Evolutionary conservation across 2,113 vertebrate genomes (phyloP), one percentile per base, ranked within the genome.

Genomic region (Pygoscelis antarcticus): DNA sequence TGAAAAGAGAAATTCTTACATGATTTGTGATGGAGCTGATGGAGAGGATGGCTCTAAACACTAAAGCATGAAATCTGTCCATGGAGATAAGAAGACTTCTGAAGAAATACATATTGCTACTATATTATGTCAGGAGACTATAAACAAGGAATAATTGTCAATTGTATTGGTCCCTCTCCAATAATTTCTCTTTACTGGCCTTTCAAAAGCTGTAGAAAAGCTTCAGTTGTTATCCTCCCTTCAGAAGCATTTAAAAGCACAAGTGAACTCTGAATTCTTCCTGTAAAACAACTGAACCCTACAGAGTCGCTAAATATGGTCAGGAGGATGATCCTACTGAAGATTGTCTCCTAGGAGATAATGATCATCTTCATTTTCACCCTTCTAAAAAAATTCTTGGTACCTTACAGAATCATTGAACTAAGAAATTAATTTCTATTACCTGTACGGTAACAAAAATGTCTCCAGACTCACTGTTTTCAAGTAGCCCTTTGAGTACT

Each of bases 311-410:
- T 76, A 60, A 82, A 30, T 36, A 6, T 15, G 19, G 90, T 79
- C 62, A 80, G 49, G 36, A 71, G 32, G 44, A 47, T 83, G 75
- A 78, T 76, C 42, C 44, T 60, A 7, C 7, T n/a, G 66, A 68
- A 72, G 16, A 82, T 78, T 82, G 49, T 94, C 58, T 87, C 66
- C 66, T 90, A 96, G 93, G 91, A 94, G 66, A 95, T 92, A 93
- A 91, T 0, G 9, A 85, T 76, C 19, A 61, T 68, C n/a, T 64
- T 90, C 13, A 75, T 89, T 95, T 91, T 82, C 81, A 91, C 0
- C 0, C 58, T 92, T 91, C 84, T 52, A 36, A 34, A 95, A 95
- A 95, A 89, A 85, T 68, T 34, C 61, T 64, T 57, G 18, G 18
- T 89, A 52, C 23, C 23, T 94, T 64, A 49, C 49, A 44, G 69